These are phyloP conservation scores for Oriolus oriolus DNA, from an alignment of 2,113 vertebrate genomes.

Conservation along the genomic window DNA sequence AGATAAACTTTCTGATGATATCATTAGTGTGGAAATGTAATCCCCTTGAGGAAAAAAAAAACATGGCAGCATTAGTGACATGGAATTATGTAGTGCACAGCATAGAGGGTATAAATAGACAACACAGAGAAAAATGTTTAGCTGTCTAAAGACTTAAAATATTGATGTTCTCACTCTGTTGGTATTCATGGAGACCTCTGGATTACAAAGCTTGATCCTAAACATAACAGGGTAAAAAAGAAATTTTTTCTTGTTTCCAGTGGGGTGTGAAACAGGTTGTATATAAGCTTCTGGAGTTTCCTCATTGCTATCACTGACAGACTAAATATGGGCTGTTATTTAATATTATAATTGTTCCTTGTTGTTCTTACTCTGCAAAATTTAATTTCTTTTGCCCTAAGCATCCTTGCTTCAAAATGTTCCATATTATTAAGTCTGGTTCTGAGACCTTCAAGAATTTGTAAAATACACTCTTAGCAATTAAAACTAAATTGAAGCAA, in stretches of 20 bases:
- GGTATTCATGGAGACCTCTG: not conserved
- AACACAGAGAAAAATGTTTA: not conserved
- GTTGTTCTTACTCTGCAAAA: not conserved
- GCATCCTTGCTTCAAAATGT: not conserved
- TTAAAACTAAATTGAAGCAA: not conserved
- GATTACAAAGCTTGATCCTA: not conserved
- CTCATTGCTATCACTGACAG: not conserved
- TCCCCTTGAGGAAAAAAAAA: not conserved
- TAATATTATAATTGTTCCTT: not conserved
- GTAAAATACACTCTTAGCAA: not conserved
- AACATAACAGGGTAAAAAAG: accelerated
- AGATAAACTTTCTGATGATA: not conserved
- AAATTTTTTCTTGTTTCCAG: not conserved
- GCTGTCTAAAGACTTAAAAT: not conserved
- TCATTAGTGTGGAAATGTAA: not conserved
- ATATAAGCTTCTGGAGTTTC: not conserved
- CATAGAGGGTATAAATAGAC: not conserved
- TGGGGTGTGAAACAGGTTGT: not conserved
- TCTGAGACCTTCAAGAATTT: not conserved
- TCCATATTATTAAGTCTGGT: not conserved
- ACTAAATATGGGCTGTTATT: not conserved
- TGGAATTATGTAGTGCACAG: not conserved
- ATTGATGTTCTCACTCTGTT: not conserved
- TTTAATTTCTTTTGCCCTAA: not conserved
- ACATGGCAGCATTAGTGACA: not conserved